Evolutionary conservation across 2,888 invertebrate genomes (phyloP).

Genomic region (Acronicta psi): DNA sequence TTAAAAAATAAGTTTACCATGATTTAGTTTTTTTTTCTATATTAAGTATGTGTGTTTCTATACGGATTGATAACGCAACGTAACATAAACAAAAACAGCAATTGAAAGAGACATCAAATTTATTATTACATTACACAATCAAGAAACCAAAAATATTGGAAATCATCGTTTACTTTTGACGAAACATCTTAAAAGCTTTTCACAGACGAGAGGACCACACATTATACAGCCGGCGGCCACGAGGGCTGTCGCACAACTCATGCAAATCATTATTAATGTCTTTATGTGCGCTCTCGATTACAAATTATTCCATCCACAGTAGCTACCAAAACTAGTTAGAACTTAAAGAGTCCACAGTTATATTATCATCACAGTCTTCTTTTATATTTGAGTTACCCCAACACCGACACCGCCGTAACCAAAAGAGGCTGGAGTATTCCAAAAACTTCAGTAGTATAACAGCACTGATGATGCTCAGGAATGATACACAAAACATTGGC

Average conservation of each 20-base stretch:
- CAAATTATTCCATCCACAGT: conserved; percentile 19
- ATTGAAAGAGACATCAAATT: conserved; percentile 30
- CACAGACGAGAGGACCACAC: conserved; percentile 66
- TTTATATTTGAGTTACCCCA: conserved; percentile 12
- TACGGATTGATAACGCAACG: neutral
- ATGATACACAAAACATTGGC: conserved; percentile 48
- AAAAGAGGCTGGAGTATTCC: conserved; percentile 22
- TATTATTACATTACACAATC: conserved; percentile 49
- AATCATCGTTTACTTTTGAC: conserved; percentile 54
- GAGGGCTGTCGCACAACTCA: conserved; percentile 64
- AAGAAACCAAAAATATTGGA: conserved; percentile 7
- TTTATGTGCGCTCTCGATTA: conserved; percentile 12
- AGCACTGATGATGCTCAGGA: conserved; percentile 30
- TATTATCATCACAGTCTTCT: conserved; percentile 3
- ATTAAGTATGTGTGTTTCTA: neutral
- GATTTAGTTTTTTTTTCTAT: too few species aligned
- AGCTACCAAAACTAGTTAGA: conserved; percentile 4
- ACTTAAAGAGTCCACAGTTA: neutral
- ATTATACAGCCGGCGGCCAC: conserved; percentile 62
- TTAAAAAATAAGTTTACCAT: neutral
- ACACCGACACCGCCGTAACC: conserved; percentile 24
- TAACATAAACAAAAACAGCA: conserved; percentile 19
- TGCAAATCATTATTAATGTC: conserved; percentile 66
- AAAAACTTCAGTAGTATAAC: conserved; percentile 30
- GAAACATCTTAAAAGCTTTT: conserved; percentile 64